These are phyloP conservation scores for Eupithecia exiguata DNA, from an alignment of 2,888 invertebrate genomes.

Conservation along the genomic window DNA sequence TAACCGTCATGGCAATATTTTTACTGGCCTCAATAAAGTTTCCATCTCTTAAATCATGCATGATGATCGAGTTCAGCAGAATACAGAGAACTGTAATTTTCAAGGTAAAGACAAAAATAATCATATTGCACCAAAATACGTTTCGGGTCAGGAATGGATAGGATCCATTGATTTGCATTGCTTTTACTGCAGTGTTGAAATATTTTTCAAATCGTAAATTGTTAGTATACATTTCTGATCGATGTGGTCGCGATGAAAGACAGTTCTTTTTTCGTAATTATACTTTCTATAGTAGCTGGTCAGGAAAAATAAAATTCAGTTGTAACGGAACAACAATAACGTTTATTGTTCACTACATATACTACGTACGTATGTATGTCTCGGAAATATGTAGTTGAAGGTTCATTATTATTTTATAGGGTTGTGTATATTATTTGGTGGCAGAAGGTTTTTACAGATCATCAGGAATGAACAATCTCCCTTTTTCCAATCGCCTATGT, in stretches of 20 bases:
- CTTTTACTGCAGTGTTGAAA: slow-evolving; percentile 50
- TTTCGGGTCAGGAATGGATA: slow-evolving; percentile 52
- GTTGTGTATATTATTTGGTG: not conserved
- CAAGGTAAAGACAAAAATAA: slow-evolving; percentile 41
- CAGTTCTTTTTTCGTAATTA: not conserved
- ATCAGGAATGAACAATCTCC: not conserved
- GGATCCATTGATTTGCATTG: slow-evolving; percentile 54
- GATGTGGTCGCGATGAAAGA: not conserved
- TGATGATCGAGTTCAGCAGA: slow-evolving; percentile 54
- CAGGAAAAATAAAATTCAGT: not conserved
- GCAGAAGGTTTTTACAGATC: not conserved
- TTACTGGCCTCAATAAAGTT: slow-evolving; percentile 60
- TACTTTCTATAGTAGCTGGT: not conserved
- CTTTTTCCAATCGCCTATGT: too few species aligned
- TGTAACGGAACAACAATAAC: not conserved
- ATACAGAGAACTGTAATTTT: slow-evolving; percentile 39
- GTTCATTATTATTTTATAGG: not conserved
- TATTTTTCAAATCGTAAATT: slow-evolving; percentile 51
- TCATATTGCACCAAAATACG: slow-evolving; percentile 49
- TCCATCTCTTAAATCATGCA: slow-evolving; percentile 53
- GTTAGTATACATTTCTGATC: slow-evolving; percentile 19
- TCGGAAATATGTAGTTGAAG: not conserved
- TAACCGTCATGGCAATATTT: slow-evolving; percentile 58
- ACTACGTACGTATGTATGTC: not conserved
- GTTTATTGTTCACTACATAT: not conserved